phyloP scores from a whole-genome alignment of 1,140 invertebrate species.

The Macrocentrus cingulum region DNA sequence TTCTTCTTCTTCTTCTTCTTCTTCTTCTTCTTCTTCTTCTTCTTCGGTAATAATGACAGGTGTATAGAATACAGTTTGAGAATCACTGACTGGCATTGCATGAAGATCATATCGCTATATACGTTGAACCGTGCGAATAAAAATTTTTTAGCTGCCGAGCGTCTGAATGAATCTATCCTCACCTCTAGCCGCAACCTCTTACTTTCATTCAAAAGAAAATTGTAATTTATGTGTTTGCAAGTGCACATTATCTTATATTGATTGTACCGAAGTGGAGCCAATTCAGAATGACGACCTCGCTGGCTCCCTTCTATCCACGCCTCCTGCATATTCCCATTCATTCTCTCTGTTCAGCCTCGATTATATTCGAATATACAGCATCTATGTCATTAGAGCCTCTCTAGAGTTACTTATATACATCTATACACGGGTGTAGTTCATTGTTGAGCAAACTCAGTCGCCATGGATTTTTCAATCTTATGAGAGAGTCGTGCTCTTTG shows the following conservation, averaged over 20 bases:
- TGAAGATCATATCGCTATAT: neutral
- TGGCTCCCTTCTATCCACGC: slow-evolving; percentile 1
- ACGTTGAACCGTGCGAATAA: too few relatives aligned
- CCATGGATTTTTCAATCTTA: slow-evolving; percentile 10
- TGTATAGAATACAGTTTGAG: too few relatives aligned
- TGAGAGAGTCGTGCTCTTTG: slow-evolving; percentile 26
- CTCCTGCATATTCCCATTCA: neutral
- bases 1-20: too few relatives aligned
- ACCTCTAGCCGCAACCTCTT: slow-evolving; percentile 2
- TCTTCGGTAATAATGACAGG: too few relatives aligned
- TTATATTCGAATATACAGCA: neutral
- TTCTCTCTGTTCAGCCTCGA: neutral
- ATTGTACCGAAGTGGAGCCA: slow-evolving; percentile 9
- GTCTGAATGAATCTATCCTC: slow-evolving; percentile 19
- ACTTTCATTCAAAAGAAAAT: slow-evolving; percentile 25
- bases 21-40: too few relatives aligned
- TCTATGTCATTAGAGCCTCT: too few relatives aligned
- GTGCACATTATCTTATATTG: neutral
- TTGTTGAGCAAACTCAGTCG: too few relatives aligned
- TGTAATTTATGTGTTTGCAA: slow-evolving; percentile 27
- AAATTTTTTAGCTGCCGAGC: neutral
- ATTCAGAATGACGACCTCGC: slow-evolving; percentile 13
- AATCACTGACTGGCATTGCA: too few relatives aligned
- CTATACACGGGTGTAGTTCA: neutral
- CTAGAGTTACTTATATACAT: neutral